Evolutionary conservation across 2,888 invertebrate species (phyloP).

Genomic region (Rhorus exstirpatorius): DNA sequence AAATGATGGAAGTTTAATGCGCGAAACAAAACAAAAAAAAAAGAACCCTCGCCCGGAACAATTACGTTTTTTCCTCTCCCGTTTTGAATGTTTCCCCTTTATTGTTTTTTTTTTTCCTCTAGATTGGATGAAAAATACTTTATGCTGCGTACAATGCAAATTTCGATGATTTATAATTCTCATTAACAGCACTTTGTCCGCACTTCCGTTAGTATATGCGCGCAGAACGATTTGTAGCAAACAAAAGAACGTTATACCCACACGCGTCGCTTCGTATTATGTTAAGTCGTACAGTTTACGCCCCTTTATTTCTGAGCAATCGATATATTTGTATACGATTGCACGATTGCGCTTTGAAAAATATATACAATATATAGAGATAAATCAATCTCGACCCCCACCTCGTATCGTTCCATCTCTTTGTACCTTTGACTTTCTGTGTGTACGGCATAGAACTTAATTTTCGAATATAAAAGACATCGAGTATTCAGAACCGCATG

Average conservation of each 20-base stretch:
- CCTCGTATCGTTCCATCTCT: not conserved
- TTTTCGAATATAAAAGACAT: constrained; percentile 25
- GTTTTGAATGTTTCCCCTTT: constrained; percentile 14
- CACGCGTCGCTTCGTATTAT: constrained; percentile 3
- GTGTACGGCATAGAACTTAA: constrained; percentile 10
- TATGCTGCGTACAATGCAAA: constrained; percentile 24
- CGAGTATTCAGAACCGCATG: constrained; percentile 43
- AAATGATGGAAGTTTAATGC: constrained; percentile 12
- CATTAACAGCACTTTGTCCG: constrained; percentile 45
- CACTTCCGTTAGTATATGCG: constrained; percentile 33
- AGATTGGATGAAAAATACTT: constrained; percentile 21
- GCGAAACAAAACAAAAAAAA: constrained; percentile 15
- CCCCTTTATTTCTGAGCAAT: not conserved
- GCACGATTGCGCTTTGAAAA: constrained; percentile 29
- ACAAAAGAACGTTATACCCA: constrained; percentile 4
- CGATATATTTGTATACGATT: constrained; percentile 27
- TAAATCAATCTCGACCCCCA: constrained; percentile 17
- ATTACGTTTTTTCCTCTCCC: constrained; percentile 8
- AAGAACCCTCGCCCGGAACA: not conserved
- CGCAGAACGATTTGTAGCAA: not conserved
- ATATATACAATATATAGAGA: not conserved
- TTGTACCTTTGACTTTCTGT: not conserved
- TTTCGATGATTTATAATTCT: constrained; percentile 47
- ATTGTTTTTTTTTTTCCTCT: constrained; percentile 1
- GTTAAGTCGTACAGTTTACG: constrained; percentile 4